These are phyloP conservation scores for Eulemur mongoz DNA, from an alignment of 2,797 vertebrate genomes.

Conservation along the genomic window DNA sequence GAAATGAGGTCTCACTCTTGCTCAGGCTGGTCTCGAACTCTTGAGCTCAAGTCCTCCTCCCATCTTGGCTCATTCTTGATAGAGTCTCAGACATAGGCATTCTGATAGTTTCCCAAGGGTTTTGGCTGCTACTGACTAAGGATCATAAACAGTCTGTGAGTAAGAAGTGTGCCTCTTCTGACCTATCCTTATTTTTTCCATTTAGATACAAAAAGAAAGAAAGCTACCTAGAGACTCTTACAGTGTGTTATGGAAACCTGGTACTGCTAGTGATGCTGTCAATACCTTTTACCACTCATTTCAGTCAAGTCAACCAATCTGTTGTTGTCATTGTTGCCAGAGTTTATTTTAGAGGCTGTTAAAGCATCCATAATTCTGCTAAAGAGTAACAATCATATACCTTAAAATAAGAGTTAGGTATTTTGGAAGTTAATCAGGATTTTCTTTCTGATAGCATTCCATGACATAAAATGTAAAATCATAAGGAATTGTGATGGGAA, in stretches of 20 bases:
- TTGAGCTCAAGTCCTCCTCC: too few species aligned
- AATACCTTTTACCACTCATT: background rate
- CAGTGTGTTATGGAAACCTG: background rate
- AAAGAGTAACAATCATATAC: background rate
- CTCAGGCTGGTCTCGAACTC: too few species aligned
- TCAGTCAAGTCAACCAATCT: slow-evolving; percentile 46
- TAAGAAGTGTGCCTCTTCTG: background rate
- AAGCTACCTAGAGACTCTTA: background rate
- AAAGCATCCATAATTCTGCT: background rate
- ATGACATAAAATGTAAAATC: background rate
- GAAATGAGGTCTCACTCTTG: too few species aligned
- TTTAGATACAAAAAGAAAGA: background rate
- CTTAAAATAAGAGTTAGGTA: background rate
- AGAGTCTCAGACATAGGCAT: background rate
- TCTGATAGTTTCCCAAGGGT: background rate
- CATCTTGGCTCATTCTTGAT: background rate
- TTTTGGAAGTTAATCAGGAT: background rate
- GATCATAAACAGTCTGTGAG: background rate
- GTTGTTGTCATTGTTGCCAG: too few species aligned
- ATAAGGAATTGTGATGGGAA: background rate
- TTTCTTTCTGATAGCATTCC: background rate
- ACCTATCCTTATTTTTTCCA: background rate
- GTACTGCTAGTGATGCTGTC: background rate
- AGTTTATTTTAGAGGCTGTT: background rate
- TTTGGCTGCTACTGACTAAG: background rate